Base-by-base conservation (phyloP, 1,140 invertebrate species). In the Chymomyza costata region DNA sequence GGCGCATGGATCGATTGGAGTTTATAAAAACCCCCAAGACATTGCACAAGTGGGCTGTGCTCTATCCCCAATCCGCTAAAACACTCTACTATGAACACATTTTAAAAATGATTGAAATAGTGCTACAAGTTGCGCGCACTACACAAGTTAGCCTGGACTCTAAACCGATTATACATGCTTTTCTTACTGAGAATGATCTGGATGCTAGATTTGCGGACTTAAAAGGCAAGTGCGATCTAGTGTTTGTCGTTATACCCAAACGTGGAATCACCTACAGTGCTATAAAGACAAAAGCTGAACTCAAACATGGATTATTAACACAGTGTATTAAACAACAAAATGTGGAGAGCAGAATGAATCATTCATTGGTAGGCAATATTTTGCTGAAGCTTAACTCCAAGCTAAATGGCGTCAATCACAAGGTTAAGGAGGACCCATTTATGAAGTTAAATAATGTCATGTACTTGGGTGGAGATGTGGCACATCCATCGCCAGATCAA, bases 391-490 rank as follows among this genome's bases (percentile, higher is more conserved):
- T 97, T 0, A 90, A 90, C 64, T 91, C 93, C 0, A 97, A 97
- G 85, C 69, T 97, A 21, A 94, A 94, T 85, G 94, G 94, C 0
- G 86, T 91, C 0, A 97, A 97, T 87, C 93, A 95, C 74, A 86
- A 76, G 10, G 65, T 95, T 6, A 65, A 76, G 39, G 54, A 62
- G 3, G 51, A 66, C 35, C 65, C 25, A 0, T 35, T 0, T 6
- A 55, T 2, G 21, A 35, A 3, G 32, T 30, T 83, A 2, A 83
- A 19, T 80, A 87, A 48, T 82, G 65, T 86, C 0, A 93, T 96
- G 87, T 89, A 94, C 10, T 87, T 96, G 21, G 94, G 95, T 1
- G 95, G 94, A 14, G 95, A 97, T 86, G 94, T 96, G 0, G 95
- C 94, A 0, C 95, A 97, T 89, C 94, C 94, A 0, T 89, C 92